These are phyloP conservation scores for Standfussiana lucernea DNA, from an alignment of 2,888 invertebrate species.

Conservation along the genomic window DNA sequence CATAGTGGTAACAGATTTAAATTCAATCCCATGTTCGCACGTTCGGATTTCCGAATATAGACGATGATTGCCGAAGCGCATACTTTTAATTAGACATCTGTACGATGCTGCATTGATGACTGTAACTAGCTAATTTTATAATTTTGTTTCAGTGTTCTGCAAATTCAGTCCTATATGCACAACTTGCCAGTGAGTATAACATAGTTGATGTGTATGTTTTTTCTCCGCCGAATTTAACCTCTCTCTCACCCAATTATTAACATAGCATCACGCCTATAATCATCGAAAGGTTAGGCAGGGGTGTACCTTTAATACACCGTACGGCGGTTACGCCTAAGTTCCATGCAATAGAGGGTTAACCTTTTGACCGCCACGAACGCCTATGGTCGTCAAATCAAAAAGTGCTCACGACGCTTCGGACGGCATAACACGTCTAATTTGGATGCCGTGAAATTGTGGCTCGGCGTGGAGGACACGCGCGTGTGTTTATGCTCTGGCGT, in stretches of 20 bases:
- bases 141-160: conserved; percentile 95
- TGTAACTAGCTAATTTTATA: background rate
- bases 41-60: background rate
- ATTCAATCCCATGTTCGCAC: background rate
- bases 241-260: background rate
- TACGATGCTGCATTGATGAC: background rate
- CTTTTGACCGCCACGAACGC: too few species aligned
- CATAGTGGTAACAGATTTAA: background rate
- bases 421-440: too few species aligned
- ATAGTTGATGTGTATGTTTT: background rate
- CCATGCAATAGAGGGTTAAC: background rate
- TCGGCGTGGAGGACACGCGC: too few species aligned
- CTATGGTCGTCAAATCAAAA: too few species aligned
- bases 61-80: background rate
- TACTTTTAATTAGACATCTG: background rate
- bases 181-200: conserved; percentile 97
- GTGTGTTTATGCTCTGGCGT: too few species aligned
- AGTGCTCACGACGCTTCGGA: too few species aligned
- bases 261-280: background rate
- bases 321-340: background rate
- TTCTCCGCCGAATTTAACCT: too few species aligned
- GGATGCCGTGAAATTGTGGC: too few species aligned
- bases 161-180: conserved; percentile 99
- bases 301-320: background rate
- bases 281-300: background rate